Percentiles rank a stretch among this genome's conserved stretches.
Evolutionary conservation across 2,113 vertebrate genomes (phyloP).

Genomic region (Saccopteryx leptura): DNA sequence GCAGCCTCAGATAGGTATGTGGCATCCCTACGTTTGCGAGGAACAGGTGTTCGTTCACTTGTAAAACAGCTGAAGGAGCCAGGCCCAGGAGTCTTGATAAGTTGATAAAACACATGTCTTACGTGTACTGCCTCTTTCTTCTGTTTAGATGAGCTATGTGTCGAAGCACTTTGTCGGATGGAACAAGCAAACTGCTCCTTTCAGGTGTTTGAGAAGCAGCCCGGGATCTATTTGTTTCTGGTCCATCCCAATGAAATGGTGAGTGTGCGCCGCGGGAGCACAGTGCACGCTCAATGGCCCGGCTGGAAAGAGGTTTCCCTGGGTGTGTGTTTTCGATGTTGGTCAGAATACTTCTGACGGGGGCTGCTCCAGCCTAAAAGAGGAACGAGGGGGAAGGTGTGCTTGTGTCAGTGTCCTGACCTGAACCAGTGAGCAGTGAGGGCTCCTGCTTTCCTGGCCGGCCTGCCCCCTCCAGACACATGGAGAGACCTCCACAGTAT

Average conservation of each 20-base stretch:
- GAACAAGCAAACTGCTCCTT: slow-evolving; percentile 89
- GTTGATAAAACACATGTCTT: background rate
- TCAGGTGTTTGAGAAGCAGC: slow-evolving; percentile 91
- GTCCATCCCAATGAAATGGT: slow-evolving; percentile 93
- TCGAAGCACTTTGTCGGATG: slow-evolving; percentile 91
- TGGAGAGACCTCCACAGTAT: background rate
- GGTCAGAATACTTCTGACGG: background rate
- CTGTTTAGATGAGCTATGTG: slow-evolving; percentile 89
- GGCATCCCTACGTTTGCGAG: background rate
- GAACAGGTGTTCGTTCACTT: background rate
- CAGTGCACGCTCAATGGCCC: too few relatives aligned
- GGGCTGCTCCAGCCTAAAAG: background rate
- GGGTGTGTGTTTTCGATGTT: background rate
- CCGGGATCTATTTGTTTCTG: slow-evolving; percentile 93
- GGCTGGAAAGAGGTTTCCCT: background rate
- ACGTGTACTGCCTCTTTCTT: background rate
- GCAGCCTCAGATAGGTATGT: background rate
- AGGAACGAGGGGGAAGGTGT: background rate
- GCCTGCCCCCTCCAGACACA: background rate
- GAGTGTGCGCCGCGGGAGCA: slow-evolving; percentile 61
- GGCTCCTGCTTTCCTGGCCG: background rate
- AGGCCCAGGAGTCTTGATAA: background rate
- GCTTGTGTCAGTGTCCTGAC: background rate
- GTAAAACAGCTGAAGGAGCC: background rate
- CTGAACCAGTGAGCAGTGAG: background rate